Conservation (phyloP, 2,113 vertebrate species). For the Pteropus alecto region DNA sequence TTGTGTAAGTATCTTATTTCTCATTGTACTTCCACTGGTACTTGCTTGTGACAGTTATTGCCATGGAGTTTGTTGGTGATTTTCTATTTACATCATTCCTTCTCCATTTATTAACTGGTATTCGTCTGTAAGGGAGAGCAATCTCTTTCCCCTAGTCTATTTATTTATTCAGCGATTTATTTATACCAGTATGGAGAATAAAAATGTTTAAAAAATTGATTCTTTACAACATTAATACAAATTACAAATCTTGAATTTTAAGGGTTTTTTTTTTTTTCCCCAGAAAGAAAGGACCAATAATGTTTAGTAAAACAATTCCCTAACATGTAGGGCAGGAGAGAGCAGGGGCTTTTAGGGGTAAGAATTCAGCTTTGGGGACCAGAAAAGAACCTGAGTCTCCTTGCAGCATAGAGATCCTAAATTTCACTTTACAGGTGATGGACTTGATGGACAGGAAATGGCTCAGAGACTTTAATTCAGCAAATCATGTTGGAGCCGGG, state of each 20-base stretch:
- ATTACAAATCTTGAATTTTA: constrained; percentile 8
- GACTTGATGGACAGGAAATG: background rate
- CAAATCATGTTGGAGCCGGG: background rate
- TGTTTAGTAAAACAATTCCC: background rate
- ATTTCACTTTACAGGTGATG: background rate
- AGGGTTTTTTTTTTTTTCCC: background rate
- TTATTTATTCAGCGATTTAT: constrained; percentile 15
- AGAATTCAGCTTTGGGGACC: background rate
- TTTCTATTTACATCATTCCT: constrained; percentile 20
- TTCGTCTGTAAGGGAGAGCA: background rate
- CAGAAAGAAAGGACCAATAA: background rate
- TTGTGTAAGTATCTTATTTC: background rate
- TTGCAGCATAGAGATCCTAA: background rate
- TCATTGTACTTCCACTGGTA: background rate
- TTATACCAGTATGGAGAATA: background rate
- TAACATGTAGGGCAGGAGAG: background rate
- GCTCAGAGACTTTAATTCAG: background rate
- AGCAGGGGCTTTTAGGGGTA: background rate
- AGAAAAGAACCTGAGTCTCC: background rate
- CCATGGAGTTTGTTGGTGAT: background rate
- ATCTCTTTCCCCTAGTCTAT: background rate
- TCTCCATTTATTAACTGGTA: background rate
- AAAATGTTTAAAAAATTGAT: background rate
- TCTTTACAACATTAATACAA: background rate
- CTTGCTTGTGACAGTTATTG: background rate